These are phyloP conservation scores for Tokudaia tokunoshimensis DNA, from an alignment of 2,797 vertebrate genomes.

Conservation along the genomic window DNA sequence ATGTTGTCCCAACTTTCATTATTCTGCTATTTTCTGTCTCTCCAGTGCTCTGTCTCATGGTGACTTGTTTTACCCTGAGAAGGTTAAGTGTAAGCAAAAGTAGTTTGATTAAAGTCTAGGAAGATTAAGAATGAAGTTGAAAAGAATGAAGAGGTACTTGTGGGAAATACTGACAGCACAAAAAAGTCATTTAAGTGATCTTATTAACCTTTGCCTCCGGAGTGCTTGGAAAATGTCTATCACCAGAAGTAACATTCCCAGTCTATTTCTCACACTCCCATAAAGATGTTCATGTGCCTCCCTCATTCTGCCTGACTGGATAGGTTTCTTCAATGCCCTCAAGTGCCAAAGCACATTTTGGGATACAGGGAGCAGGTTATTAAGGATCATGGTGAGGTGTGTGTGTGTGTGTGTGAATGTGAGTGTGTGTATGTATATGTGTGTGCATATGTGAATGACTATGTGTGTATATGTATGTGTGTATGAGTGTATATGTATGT, in stretches of 20 bases:
- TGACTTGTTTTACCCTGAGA: not conserved
- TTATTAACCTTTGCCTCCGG: conserved; percentile 55
- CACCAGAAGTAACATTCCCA: conserved; percentile 34
- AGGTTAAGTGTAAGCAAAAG: conserved; percentile 13
- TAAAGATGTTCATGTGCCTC: not conserved
- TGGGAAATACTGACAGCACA: not conserved
- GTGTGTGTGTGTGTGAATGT: not conserved
- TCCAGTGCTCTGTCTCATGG: not conserved
- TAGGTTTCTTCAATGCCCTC: not conserved
- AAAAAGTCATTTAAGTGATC: conserved; percentile 54
- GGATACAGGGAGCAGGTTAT: not conserved
- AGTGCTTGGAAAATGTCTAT: conserved; percentile 34
- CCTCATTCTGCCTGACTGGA: not conserved
- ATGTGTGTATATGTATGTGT: too few species aligned
- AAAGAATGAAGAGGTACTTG: conserved; percentile 31
- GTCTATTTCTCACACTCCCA: conserved; percentile 21
- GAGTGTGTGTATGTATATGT: not conserved
- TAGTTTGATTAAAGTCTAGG: conserved; percentile 59
- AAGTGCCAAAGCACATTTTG: not conserved
- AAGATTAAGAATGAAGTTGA: conserved; percentile 50
- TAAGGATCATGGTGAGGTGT: not conserved
- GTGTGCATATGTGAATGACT: too few species aligned
- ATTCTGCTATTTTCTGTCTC: not conserved
- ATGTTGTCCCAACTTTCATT: not conserved
- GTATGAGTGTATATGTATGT: accelerated